Conservation (phyloP, 2,113 vertebrate species). For the Alligator sinensis region DNA sequence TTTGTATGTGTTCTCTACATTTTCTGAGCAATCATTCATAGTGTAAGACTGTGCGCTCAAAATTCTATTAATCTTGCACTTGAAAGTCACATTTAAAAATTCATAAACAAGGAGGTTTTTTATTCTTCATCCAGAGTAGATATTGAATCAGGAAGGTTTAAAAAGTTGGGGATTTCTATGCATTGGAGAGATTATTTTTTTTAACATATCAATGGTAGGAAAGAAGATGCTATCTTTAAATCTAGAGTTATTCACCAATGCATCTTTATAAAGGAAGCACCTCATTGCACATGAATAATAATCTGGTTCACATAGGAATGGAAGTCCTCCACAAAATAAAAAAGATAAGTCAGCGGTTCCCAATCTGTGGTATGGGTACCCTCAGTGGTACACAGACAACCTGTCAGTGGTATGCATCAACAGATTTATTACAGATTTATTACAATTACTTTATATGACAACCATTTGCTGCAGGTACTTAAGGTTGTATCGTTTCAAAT, state of each 20-base stretch:
- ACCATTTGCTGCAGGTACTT: too few relatives aligned
- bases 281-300: background rate
- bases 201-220: background rate
- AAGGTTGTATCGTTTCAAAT: too few relatives aligned
- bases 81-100: constrained; percentile 34
- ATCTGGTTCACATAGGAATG: background rate
- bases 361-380: too few relatives aligned
- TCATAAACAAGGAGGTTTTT: background rate
- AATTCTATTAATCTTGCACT: constrained; percentile 25
- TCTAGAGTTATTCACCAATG: background rate
- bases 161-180: background rate
- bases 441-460: too few relatives aligned
- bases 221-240: constrained; percentile 29
- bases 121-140: background rate
- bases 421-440: too few relatives aligned
- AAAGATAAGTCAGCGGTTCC: too few relatives aligned
- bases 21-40: background rate
- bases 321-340: background rate
- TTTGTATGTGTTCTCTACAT: background rate
- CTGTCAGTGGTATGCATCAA: too few relatives aligned
- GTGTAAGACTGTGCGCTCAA: background rate
- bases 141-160: background rate
- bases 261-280: background rate
- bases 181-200: background rate
- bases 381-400: too few relatives aligned